These are phyloP conservation scores for Vicugna pacos DNA, from an alignment of 2,113 vertebrate genomes.

Conservation along the genomic window DNA sequence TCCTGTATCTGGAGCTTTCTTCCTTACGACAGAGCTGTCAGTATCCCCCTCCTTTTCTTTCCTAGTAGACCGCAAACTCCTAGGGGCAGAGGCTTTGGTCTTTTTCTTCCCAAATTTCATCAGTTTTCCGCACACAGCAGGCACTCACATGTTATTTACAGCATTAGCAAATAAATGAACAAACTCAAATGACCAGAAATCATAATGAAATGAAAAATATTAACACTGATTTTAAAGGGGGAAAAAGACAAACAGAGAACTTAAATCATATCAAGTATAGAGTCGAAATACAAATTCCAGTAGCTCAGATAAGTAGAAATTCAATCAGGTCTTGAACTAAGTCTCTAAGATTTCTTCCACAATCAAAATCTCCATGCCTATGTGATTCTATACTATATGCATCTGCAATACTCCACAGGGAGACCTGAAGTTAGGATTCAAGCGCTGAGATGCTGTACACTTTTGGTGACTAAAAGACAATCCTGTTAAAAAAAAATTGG, in stretches of 20 bases:
- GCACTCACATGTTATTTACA: neutral
- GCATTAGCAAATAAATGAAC: neutral
- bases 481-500: neutral
- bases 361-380: neutral
- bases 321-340: neutral
- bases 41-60: neutral
- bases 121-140: neutral
- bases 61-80: neutral
- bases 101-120: neutral
- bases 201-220: constrained; percentile 39
- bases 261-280: neutral
- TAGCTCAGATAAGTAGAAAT: neutral
- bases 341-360: neutral
- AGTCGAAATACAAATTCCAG: constrained; percentile 30
- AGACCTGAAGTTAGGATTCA: neutral
- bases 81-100: neutral
- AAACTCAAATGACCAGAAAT: constrained; percentile 32
- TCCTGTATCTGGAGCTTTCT: neutral
- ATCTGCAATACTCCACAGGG: neutral
- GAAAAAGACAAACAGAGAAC: neutral
- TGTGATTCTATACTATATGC: neutral
- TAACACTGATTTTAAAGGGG: neutral
- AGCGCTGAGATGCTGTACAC: neutral
- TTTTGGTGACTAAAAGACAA: neutral
- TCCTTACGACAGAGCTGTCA: neutral